phyloP scores from a whole-genome alignment of 1,140 invertebrate genomes.

The Drosophila bipectinata region DNA sequence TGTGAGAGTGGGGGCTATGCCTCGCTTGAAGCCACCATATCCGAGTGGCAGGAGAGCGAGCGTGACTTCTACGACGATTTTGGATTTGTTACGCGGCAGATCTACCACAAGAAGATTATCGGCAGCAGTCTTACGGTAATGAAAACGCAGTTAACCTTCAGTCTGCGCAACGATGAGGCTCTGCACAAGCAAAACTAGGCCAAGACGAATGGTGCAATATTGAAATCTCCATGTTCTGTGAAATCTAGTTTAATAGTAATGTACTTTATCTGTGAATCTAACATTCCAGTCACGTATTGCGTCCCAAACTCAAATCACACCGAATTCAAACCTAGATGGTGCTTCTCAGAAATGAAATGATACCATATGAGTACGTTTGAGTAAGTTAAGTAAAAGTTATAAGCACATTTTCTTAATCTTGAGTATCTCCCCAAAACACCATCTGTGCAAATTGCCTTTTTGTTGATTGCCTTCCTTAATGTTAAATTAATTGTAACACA shows the following conservation, averaged over 20 bases:
- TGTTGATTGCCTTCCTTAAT: constrained; percentile 7
- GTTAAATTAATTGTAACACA: constrained; percentile 43
- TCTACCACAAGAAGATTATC: constrained; percentile 82
- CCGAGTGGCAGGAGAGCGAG: constrained; percentile 79
- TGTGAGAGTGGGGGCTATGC: constrained; percentile 61
- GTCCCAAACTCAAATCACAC: constrained; percentile 51
- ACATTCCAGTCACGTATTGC: constrained; percentile 34
- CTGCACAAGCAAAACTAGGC: constrained; percentile 69
- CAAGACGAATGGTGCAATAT: constrained; percentile 22
- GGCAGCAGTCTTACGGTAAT: constrained; percentile 76
- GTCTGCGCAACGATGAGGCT: constrained; percentile 52
- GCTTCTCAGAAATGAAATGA: background rate
- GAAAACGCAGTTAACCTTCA: constrained; percentile 76
- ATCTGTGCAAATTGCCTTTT: constrained; percentile 5
- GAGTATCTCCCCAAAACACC: background rate
- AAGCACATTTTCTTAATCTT: background rate
- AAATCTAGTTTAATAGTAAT: constrained; percentile 56
- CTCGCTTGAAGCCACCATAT: constrained; percentile 73
- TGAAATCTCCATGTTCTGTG: constrained; percentile 53
- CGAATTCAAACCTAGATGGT: constrained; percentile 10
- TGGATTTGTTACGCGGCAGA: constrained; percentile 77
- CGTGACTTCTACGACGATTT: constrained; percentile 74
- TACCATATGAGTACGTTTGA: background rate
- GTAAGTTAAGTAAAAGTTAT: background rate
- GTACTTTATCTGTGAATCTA: constrained; percentile 23